Conservation (phyloP, 2,113 vertebrate genomes). For the Archocentrus centrarchus region DNA sequence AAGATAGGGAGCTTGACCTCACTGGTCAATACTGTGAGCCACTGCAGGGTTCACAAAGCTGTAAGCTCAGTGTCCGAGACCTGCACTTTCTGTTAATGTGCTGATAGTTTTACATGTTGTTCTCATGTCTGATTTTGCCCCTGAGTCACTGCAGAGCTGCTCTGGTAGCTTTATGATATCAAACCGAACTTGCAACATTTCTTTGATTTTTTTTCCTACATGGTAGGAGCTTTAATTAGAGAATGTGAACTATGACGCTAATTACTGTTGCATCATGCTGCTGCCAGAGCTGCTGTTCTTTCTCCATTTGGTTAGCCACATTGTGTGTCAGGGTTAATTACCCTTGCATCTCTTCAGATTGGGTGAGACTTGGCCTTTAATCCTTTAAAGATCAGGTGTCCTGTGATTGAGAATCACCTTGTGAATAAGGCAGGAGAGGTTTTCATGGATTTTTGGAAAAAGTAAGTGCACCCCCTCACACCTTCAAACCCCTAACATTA, state of each 20-base stretch:
- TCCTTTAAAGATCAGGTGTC: neutral
- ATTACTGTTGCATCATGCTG: neutral
- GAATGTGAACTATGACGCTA: neutral
- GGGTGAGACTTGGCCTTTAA: neutral
- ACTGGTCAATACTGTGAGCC: neutral
- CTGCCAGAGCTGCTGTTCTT: neutral
- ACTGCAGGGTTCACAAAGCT: neutral
- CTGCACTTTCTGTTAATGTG: neutral
- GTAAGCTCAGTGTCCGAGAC: neutral
- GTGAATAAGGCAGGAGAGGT: neutral
- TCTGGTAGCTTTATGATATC: neutral
- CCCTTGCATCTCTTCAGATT: neutral
- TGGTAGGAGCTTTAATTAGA: neutral
- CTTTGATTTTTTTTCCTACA: neutral
- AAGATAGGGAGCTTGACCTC: neutral
- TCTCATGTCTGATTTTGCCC: neutral
- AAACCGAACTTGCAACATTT: neutral
- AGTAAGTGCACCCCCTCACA: neutral
- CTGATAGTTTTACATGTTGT: neutral
- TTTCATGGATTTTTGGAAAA: neutral
- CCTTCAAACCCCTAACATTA: neutral
- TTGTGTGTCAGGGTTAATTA: neutral
- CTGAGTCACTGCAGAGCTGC: too few species aligned
- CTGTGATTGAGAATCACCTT: neutral
- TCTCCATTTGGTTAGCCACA: neutral